These are phyloP conservation scores for Frieseomelitta varia DNA, from an alignment of 1,140 invertebrate genomes.

Conservation along the genomic window DNA sequence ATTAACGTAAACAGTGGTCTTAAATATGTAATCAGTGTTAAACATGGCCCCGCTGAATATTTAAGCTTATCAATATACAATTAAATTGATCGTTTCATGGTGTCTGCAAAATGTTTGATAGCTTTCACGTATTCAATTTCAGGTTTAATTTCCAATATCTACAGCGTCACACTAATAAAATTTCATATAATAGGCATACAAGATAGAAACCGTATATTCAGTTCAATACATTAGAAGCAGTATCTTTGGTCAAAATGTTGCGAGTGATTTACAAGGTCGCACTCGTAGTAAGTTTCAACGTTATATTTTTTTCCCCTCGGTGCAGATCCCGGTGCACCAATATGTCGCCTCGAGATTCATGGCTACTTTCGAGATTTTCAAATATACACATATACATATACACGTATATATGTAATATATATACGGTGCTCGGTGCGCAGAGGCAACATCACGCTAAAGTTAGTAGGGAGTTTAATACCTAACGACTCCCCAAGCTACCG, in stretches of 20 bases:
- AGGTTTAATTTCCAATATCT: neutral
- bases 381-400: neutral
- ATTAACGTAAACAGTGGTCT: no score
- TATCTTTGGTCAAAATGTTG: neutral
- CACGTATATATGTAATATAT: neutral
- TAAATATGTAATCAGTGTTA: neutral
- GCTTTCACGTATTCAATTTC: neutral
- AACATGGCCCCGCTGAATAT: neutral
- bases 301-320: neutral
- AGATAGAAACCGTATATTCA: neutral
- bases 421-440: neutral
- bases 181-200: neutral
- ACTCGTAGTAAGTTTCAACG: neutral
- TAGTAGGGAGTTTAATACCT: conserved; percentile 41
- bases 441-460: conserved; percentile 3
- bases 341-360: conserved; percentile 24
- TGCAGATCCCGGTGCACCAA: conserved; percentile 8
- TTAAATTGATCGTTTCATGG: neutral
- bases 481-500: conserved; percentile 46
- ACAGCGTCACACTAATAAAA: neutral
- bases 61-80: neutral
- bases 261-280: no score
- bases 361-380: conserved; percentile 37
- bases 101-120: neutral
- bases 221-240: neutral